These are phyloP conservation scores for Tethea ocularis DNA, from an alignment of 2,888 invertebrate genomes.

Conservation along the genomic window DNA sequence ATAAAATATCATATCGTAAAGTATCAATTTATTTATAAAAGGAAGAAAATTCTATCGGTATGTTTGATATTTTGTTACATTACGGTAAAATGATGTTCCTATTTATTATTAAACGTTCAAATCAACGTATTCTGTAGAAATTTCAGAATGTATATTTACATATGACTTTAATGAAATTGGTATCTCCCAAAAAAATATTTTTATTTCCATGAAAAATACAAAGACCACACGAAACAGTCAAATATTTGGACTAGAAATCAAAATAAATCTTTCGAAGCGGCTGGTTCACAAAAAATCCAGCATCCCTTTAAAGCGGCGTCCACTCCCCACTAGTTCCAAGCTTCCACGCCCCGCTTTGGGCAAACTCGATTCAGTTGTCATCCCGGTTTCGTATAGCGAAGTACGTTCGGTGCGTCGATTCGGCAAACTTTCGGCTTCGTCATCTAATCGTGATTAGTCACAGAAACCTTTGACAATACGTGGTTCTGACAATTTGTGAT, in stretches of 20 bases:
- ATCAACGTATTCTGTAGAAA: too few species aligned
- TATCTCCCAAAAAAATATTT: background rate
- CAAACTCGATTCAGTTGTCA: constrained; percentile 36
- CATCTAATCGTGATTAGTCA: background rate
- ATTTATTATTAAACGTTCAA: too few species aligned
- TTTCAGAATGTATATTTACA: too few species aligned
- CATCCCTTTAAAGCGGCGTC: constrained; percentile 23
- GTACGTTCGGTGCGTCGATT: constrained; percentile 25
- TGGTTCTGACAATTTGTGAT: background rate
- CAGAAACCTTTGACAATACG: background rate
- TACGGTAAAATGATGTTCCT: too few species aligned
- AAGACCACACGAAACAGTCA: background rate
- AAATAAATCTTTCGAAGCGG: background rate
- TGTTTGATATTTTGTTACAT: too few species aligned
- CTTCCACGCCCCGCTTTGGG: constrained; percentile 46
- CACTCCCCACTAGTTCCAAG: constrained; percentile 45
- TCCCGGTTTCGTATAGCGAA: constrained; percentile 27
- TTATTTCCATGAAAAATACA: background rate
- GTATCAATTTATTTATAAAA: too few species aligned
- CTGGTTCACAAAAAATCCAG: background rate
- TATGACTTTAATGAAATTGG: too few species aligned
- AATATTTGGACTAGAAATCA: constrained; percentile 2
- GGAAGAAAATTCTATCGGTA: too few species aligned
- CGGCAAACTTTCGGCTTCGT: background rate
- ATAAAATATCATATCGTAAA: too few species aligned